phyloP scores from a whole-genome alignment of 2,113 vertebrate species.

The Clarias gariepinus region DNA sequence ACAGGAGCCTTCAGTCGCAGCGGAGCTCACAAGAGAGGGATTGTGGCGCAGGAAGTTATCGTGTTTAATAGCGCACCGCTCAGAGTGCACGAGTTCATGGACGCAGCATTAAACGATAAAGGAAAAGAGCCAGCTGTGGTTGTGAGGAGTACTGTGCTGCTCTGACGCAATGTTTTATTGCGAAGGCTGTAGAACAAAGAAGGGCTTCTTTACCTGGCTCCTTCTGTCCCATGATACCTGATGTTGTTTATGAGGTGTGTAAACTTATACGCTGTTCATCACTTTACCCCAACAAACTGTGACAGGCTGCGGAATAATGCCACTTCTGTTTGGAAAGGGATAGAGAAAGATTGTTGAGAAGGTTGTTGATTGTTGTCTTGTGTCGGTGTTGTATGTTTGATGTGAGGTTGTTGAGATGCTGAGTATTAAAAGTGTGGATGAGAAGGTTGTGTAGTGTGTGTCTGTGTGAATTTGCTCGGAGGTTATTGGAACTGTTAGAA shows the following conservation, averaged over 20 bases:
- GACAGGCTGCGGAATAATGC: constrained; percentile 46
- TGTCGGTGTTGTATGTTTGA: neutral
- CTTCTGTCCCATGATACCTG: constrained; percentile 45
- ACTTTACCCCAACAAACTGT: constrained; percentile 33
- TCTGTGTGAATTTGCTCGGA: neutral
- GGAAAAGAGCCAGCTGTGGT: constrained; percentile 51
- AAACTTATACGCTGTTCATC: constrained; percentile 47
- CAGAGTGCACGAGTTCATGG: constrained; percentile 43
- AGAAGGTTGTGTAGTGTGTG: neutral
- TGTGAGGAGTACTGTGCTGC: constrained; percentile 45
- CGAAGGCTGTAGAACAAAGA: constrained; percentile 56
- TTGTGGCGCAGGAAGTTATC: constrained; percentile 37
- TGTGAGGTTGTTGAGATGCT: neutral
- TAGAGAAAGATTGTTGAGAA: constrained; percentile 8
- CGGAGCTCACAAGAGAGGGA: constrained; percentile 28
- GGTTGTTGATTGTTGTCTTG: too few relatives aligned
- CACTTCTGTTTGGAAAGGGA: constrained; percentile 15
- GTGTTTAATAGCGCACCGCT: neutral
- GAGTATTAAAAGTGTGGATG: neutral
- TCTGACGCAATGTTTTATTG: constrained; percentile 38
- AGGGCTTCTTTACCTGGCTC: constrained; percentile 48
- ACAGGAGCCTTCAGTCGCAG: constrained; percentile 14
- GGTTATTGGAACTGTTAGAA: neutral
- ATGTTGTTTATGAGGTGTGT: constrained; percentile 52
- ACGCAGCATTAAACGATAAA: constrained; percentile 39